These are phyloP conservation scores for Cyclura pinguis DNA, from an alignment of 2,797 vertebrate species.

Conservation along the genomic window DNA sequence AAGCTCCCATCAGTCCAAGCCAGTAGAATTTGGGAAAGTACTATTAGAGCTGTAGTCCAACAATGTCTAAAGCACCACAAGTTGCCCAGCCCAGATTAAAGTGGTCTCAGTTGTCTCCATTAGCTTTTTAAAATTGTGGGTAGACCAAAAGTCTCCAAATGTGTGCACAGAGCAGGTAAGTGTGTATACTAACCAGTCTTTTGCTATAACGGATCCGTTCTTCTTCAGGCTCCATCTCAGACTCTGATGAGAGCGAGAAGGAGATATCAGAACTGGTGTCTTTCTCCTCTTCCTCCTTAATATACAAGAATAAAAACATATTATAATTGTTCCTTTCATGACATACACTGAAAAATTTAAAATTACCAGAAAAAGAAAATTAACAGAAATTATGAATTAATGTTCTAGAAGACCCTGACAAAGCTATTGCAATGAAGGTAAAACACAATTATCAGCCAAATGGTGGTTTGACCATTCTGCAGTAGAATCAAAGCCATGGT, in stretches of 20 bases:
- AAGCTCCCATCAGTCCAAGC: not conserved
- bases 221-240: constrained; percentile 89
- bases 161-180: not conserved
- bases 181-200: constrained; percentile 89
- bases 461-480: accelerated
- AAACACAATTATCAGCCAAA: not conserved
- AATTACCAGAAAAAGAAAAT: not conserved
- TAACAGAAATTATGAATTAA: not conserved
- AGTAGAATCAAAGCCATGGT: accelerated
- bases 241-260: constrained; percentile 80
- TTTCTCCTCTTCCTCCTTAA: constrained; percentile 81
- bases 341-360: too few relatives aligned
- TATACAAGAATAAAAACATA: constrained; percentile 65
- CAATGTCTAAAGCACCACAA: not conserved
- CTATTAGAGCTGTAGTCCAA: not conserved
- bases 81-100: not conserved
- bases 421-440: not conserved
- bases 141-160: accelerated
- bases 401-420: not conserved
- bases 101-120: not conserved
- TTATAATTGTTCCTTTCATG: too few relatives aligned
- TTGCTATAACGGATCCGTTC: constrained; percentile 93
- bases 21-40: too few relatives aligned
- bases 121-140: accelerated
- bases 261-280: constrained; percentile 81